phyloP scores from a whole-genome alignment of 2,888 invertebrate genomes.

The Drosophila nigritarsus region DNA sequence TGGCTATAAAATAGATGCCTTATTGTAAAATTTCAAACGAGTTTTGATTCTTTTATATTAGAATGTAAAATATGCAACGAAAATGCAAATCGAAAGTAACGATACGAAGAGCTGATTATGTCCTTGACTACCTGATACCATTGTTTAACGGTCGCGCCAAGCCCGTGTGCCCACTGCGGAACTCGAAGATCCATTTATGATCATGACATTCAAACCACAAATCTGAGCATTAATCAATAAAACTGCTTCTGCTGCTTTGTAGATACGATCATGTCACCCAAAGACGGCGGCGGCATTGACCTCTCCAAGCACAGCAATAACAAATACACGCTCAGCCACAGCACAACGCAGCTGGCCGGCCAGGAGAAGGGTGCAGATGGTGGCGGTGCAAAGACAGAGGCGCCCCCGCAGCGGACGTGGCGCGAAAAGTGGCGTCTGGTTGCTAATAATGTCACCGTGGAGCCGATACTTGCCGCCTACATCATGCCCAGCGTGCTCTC shows the following conservation, averaged over 20 bases:
- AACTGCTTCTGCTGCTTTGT: not conserved
- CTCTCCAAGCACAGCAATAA: conserved; percentile 46
- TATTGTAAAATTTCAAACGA: not conserved
- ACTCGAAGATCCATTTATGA: not conserved
- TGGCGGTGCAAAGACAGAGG: conserved; percentile 9
- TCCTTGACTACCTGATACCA: not conserved
- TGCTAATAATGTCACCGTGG: conserved; percentile 88
- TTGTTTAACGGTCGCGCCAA: not conserved
- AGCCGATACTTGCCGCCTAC: conserved; percentile 88
- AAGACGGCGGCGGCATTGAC: conserved; percentile 61
- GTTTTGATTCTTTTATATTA: not conserved
- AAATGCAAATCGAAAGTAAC: not conserved
- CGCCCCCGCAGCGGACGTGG: conserved; percentile 66
- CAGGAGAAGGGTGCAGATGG: conserved; percentile 31
- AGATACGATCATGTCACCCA: conserved; percentile 58
- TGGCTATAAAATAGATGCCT: not conserved
- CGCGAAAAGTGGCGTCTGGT: conserved; percentile 85
- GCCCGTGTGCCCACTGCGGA: not conserved
- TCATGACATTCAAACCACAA: not conserved
- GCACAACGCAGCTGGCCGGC: conserved; percentile 15
- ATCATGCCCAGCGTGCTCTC: conserved; percentile 89
- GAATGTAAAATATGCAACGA: not conserved
- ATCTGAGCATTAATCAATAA: not conserved
- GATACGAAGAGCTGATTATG: not conserved
- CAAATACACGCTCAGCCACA: conserved; percentile 58